Evolutionary conservation across 1,140 invertebrate genomes (phyloP).

Genomic region (Pygmarrhopalites habei): DNA sequence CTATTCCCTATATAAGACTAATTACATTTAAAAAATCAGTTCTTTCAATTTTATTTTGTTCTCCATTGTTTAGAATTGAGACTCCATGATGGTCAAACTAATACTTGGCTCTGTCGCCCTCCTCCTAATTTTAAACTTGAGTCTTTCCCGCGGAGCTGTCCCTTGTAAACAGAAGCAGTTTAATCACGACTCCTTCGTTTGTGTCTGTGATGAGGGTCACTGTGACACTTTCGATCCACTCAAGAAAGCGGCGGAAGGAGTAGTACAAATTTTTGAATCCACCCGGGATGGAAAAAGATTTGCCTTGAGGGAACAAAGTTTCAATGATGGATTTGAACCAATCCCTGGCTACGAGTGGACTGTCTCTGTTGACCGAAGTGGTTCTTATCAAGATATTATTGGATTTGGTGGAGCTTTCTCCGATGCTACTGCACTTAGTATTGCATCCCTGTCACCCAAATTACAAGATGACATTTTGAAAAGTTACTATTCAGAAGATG

Average conservation of each 20-base stretch:
- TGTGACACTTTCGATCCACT: slow-evolving; percentile 63
- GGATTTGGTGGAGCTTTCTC: slow-evolving; percentile 85
- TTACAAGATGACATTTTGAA: slow-evolving; percentile 25
- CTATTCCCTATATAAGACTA: too few relatives aligned
- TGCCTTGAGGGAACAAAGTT: slow-evolving; percentile 17
- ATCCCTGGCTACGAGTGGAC: neutral
- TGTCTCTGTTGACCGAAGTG: neutral
- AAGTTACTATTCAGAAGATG: slow-evolving; percentile 41
- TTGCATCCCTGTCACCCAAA: slow-evolving; percentile 14
- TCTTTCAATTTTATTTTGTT: too few relatives aligned
- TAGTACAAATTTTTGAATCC: slow-evolving; percentile 22
- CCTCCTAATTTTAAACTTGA: neutral
- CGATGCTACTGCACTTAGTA: slow-evolving; percentile 61
- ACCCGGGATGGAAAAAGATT: slow-evolving; percentile 26
- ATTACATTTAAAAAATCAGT: too few relatives aligned
- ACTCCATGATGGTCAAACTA: too few relatives aligned
- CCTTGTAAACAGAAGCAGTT: slow-evolving; percentile 45
- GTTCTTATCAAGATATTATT: slow-evolving; percentile 39
- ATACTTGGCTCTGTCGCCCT: neutral
- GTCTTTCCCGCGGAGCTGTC: neutral
- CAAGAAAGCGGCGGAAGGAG: neutral
- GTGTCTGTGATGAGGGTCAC: slow-evolving; percentile 73
- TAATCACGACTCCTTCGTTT: slow-evolving; percentile 55
- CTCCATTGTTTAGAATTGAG: too few relatives aligned
- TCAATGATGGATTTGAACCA: too few relatives aligned